phyloP scores from a whole-genome alignment of 2,113 vertebrate species.

The Urocolius indicus region DNA sequence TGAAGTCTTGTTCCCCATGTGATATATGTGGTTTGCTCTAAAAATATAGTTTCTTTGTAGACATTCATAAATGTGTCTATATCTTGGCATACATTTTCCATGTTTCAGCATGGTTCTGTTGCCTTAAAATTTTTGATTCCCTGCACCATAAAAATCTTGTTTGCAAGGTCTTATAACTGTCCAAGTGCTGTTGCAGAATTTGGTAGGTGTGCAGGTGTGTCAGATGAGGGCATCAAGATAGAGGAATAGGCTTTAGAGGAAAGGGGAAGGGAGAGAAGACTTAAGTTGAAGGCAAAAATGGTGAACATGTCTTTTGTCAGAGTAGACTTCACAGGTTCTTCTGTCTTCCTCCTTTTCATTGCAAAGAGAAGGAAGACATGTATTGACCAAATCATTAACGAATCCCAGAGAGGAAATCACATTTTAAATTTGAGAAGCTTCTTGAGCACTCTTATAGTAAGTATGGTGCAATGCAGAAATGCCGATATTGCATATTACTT shows the following conservation, averaged over 20 bases:
- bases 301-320: neutral
- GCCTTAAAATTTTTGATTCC: neutral
- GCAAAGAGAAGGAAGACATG: neutral
- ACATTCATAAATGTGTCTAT: neutral
- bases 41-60: neutral
- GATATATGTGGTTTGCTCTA: neutral
- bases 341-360: neutral
- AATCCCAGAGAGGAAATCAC: neutral
- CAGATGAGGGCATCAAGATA: neutral
- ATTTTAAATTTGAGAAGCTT: neutral
- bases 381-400: neutral
- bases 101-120: neutral
- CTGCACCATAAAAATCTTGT: neutral
- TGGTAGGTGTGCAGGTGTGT: neutral
- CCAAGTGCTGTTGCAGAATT: neutral
- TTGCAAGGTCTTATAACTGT: neutral
- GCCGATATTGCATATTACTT: neutral
- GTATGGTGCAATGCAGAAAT: neutral
- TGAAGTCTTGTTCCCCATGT: neutral
- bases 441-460: neutral
- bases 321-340: neutral
- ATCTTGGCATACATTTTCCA: neutral
- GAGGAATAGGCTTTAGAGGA: neutral
- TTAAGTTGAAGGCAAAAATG: neutral
- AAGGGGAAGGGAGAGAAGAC: neutral